These are phyloP conservation scores for Camptogramma bilineatum DNA, from an alignment of 2,888 invertebrate species.

Conservation along the genomic window DNA sequence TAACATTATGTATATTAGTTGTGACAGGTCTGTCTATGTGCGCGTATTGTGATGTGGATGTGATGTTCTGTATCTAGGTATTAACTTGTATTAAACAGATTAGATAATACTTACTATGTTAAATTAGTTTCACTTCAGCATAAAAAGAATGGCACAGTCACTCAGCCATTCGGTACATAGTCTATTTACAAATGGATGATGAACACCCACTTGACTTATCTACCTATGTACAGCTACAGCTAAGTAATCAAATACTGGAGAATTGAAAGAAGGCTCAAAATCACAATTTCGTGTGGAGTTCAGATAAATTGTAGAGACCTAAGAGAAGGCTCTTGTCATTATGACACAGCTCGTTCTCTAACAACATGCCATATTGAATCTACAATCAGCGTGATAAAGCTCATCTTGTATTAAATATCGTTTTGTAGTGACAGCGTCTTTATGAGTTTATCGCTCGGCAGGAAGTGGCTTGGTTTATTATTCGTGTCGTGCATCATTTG, in stretches of 20 bases:
- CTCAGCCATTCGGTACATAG: no score
- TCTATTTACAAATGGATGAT: no score
- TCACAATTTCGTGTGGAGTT: no score
- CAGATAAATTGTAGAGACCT: no score
- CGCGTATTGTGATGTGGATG: conserved; percentile 60
- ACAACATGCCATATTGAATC: conserved; percentile 1
- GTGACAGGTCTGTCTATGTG: conserved; percentile 38
- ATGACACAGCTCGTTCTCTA: not conserved
- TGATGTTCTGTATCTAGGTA: conserved; percentile 53
- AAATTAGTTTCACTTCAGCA: conserved; percentile 4
- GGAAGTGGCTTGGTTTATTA: conserved; percentile 84
- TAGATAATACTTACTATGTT: not conserved
- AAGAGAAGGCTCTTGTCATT: not conserved
- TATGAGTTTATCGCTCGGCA: conserved; percentile 79
- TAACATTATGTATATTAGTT: conserved; percentile 53
- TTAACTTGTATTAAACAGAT: no score
- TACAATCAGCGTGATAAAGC: conserved; percentile 1
- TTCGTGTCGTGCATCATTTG: conserved; percentile 82
- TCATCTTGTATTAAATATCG: conserved; percentile 11
- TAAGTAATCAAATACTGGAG: no score
- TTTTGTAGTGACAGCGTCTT: conserved; percentile 31
- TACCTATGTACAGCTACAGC: no score
- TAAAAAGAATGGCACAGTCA: not conserved
- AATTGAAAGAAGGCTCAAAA: no score
- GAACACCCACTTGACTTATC: no score